Evolutionary conservation across 2,113 vertebrate genomes (phyloP).

Genomic region (Petrocephalus microphthalmus): DNA sequence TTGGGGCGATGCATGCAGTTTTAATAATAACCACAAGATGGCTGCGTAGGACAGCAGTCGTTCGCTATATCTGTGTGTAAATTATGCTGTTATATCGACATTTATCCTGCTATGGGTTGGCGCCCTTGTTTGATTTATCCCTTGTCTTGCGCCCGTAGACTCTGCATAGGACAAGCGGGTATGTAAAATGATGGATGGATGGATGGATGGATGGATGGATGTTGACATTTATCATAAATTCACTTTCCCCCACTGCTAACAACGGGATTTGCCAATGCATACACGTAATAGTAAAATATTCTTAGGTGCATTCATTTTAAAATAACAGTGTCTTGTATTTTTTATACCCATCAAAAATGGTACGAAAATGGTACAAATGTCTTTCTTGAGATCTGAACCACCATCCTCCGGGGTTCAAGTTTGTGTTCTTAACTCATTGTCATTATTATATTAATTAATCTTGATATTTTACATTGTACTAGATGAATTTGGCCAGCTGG

Average conservation of each 20-base stretch:
- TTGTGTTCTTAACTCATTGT: neutral
- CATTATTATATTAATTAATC: neutral
- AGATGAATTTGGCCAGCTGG: neutral
- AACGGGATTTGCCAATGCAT: too few relatives aligned
- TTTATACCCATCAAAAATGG: too few relatives aligned
- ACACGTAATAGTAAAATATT: too few relatives aligned
- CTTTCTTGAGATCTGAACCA: too few relatives aligned
- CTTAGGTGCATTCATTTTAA: too few relatives aligned
- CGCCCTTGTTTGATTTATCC: neutral
- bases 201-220: too few relatives aligned
- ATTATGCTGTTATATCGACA: neutral
- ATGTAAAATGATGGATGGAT: neutral
- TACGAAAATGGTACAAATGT: too few relatives aligned
- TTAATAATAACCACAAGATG: constrained; percentile 1
- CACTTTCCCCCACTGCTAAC: too few relatives aligned
- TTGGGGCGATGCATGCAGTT: neutral
- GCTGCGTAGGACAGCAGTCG: neutral
- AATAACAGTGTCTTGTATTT: too few relatives aligned
- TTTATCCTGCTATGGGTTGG: neutral
- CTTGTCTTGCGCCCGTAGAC: neutral
- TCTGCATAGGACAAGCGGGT: neutral
- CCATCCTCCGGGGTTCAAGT: too few relatives aligned
- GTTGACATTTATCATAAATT: too few relatives aligned
- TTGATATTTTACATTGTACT: neutral
- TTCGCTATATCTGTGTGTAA: neutral